Conservation (phyloP, 1,140 invertebrate species). For the Cecropterus lyciades region DNA sequence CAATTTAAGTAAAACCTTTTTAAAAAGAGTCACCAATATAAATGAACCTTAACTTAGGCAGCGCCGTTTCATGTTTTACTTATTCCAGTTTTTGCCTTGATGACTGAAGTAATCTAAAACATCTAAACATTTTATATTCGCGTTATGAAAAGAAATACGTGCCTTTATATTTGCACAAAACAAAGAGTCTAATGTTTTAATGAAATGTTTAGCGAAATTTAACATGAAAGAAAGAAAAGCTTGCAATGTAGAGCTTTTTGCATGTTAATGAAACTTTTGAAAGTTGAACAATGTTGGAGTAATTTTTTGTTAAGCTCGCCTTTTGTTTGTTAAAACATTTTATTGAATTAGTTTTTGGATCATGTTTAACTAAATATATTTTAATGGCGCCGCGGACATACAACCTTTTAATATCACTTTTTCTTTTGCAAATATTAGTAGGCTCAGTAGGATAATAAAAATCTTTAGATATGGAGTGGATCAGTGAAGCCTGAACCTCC, state of each 20-base stretch:
- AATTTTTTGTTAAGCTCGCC: too few species aligned
- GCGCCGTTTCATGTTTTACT: background rate
- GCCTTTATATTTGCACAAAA: slow-evolving; percentile 2
- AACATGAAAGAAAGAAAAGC: slow-evolving; percentile 3
- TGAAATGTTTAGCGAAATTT: slow-evolving; percentile 7
- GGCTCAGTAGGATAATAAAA: too few species aligned
- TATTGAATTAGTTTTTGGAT: too few species aligned
- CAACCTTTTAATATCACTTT: too few species aligned
- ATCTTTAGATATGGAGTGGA: too few species aligned
- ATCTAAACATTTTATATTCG: slow-evolving; percentile 20
- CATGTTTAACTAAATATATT: too few species aligned
- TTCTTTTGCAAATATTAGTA: too few species aligned
- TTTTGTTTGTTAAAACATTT: too few species aligned
- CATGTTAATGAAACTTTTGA: slow-evolving; percentile 10
- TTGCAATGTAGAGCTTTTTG: slow-evolving; percentile 4
- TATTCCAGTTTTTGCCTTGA: slow-evolving; percentile 13
- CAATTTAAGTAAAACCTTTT: too few species aligned
- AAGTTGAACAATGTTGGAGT: too few species aligned
- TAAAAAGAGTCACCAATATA: background rate
- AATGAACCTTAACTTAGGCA: background rate
- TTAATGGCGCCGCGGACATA: too few species aligned
- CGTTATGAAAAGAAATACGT: slow-evolving; percentile 17
- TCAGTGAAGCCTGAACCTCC: too few species aligned
- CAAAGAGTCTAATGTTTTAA: slow-evolving; percentile 18
- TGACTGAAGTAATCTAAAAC: slow-evolving; percentile 17